Base-by-base conservation (phyloP, 2,113 vertebrate species). In the Takifugu flavidus region DNA sequence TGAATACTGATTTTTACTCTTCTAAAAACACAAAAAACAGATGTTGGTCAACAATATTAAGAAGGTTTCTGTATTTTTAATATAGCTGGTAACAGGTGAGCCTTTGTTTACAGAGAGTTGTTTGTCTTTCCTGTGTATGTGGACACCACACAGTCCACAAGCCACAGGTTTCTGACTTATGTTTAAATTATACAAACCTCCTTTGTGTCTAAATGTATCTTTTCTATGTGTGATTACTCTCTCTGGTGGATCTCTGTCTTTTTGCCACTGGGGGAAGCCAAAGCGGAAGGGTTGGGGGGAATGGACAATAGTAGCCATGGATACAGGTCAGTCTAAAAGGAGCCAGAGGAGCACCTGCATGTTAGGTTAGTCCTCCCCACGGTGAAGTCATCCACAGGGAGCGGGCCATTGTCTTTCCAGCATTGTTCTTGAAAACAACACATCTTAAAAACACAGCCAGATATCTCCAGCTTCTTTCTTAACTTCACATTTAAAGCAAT, bases 301-400 rank as follows among this genome's bases (percentile, higher is more conserved):
- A 13, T 13, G 60, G 62, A 88, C 83, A 88, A 89, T 85, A 53
- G 88, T 85, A 68, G 67, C 88, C 75, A 85, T 73, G 80, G 86
- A 57, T 27, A 79, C 31, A 0, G 50, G 55, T 65, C 69, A 47
- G 61, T 69, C 56, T 80, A 80, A 84, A 83, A 77, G 74, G 69
- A 74, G 59, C 3, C 13, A 62, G 75, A 59, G 69, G 44, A 86
- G 70, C 79, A 87, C 85, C 86, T 88, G 85, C 85, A 82, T 67
- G 76, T 82, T 82, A 85, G 59, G 86, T 78, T 77, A 65, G 72
- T 72, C 61, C 31, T 64, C 59, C 59, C 74, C 67, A 59, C 76
- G 70, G 46, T 64, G 80, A 86, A 85, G 84, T 85, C 78, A 75
- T 83, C 71, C 64, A 13, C 82, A 76, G 82, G 86, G 80, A 82